Base-by-base conservation (phyloP, 2,113 vertebrate species). In the Malurus alboscapulatus region DNA sequence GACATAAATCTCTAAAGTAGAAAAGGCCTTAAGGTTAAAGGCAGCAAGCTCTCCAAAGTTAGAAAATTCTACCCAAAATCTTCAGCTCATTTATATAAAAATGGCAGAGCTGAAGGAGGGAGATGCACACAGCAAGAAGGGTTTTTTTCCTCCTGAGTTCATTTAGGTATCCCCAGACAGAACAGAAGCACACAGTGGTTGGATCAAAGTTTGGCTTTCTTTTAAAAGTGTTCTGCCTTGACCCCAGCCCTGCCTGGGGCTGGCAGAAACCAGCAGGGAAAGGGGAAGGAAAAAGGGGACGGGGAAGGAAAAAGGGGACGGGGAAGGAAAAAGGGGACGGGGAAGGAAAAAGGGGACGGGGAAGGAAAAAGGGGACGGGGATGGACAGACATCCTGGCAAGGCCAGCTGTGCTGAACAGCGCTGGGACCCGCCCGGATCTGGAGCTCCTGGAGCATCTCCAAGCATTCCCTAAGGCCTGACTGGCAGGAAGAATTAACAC, bases 51-150 rank as follows among this genome's bases (percentile, higher is more conserved):
- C n/a, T 19, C 55, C 26, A 3, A 84, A 82, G 17, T 8, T 3
- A 32, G 5, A 44, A 86, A 78, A 73, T 63, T 58, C 54, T 48
- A 62, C 42, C 21, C 42, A 66, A 47, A 88, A 88, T 44, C 65
- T 77, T 84, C 87, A 67, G 55, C 10, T 59, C 8, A 0, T 71
- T 54, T 71, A 29, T 24, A 8, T 24, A 3, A 9, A 73, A 61
- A 24, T 44, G 87, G 59, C 21, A 84, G 18, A 34, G 21, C 9
- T 24, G 44, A 51, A 77, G 27, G 26, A 81, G 10, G 59, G 19
- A 44, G 15, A 57, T 0, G 2, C 17, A 77, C 12, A 16, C 3
- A 38, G 3, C 22, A 62, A 61, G 12, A 44, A 50, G 3, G 1
- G 1, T 6, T 12, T 58, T 61, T 63, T 10, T 29, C 4, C 20